Evolutionary conservation across 2,113 vertebrate genomes (phyloP).

Genomic region (Campylomormyrus tamandua): DNA sequence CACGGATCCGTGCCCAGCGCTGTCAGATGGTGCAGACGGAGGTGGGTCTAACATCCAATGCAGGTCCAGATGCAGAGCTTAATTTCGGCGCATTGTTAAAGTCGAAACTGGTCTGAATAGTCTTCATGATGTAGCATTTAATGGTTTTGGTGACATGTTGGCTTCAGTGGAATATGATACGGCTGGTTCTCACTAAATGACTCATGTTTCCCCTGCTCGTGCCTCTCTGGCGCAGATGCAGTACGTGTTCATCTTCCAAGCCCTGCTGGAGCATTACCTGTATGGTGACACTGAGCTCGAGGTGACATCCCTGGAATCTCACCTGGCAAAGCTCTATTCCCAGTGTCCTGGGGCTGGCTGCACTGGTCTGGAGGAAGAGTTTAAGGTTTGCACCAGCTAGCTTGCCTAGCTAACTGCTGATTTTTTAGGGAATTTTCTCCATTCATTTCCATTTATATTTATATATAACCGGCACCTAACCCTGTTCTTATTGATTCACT

Average conservation of each 20-base stretch:
- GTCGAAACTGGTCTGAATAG: background rate
- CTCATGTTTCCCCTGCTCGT: background rate
- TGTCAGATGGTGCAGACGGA: slow-evolving; percentile 99
- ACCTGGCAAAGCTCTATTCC: slow-evolving; percentile 90
- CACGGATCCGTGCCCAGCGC: slow-evolving; percentile 90
- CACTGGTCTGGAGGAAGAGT: slow-evolving; percentile 90
- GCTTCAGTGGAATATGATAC: background rate
- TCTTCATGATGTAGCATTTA: background rate
- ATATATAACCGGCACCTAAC: background rate
- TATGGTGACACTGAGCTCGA: slow-evolving; percentile 97
- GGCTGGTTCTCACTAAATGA: background rate
- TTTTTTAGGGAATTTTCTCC: background rate
- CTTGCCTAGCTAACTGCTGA: background rate
- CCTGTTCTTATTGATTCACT: background rate
- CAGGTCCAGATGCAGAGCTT: background rate
- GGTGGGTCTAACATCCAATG: slow-evolving; percentile 57
- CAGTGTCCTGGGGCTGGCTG: slow-evolving; percentile 83
- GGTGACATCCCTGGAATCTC: slow-evolving; percentile 91
- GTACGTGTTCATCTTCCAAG: slow-evolving; percentile 98
- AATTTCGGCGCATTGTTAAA: background rate
- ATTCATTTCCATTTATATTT: background rate
- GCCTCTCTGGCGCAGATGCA: slow-evolving; percentile 75
- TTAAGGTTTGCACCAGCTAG: slow-evolving; percentile 73
- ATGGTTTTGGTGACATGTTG: background rate
- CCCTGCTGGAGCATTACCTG: slow-evolving; percentile 91